Evolutionary conservation across 1,140 invertebrate species (phyloP), one percentile per base, ranked within the genome.

Genomic region (Heterodera schachtii): DNA sequence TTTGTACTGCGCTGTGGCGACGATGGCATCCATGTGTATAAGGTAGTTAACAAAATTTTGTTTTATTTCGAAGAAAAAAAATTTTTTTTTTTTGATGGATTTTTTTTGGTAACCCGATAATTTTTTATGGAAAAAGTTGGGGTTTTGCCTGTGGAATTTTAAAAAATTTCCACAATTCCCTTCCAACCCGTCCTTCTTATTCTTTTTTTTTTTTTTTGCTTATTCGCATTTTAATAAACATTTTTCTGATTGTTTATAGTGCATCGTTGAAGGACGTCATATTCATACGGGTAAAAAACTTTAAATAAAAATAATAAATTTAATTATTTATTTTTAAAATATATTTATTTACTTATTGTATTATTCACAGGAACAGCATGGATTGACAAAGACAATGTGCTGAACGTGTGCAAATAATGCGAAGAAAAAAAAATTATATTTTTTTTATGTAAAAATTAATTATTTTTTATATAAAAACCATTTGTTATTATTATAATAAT

Each of bases 1-100:
- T 85, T 82, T 64, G 78, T 81, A 43, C 70, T 81, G 8, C 73
- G 82, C 69, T 86, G 85, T 70, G 84, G 80, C 46, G 85, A 86
- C 21, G 79, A 87, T 16, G 85, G 85, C 46, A 49, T 86, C 60
- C 74, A 77, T 44, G 79, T 86, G 16, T 85, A 87, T 44, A 79
- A 86, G 47, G 81, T 31, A 31, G 0, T 31, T 31, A 31, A 1
- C 57, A 57, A 71, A 21, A 49, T 46, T 79, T 67, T 31, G 44
- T 70, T 49, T 47, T n/a, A n/a, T 73, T 73, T 73, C 13, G 47
- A 13, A 73, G 2, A 16, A 2, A 44, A 16, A 16, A 16, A 73
- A 16, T 43, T 73, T 73, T 16, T 47, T 73, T 3, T 44, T 16
- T 73, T 44, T 73, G 13, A 73, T 43, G n/a, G 13, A 16, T 16